Base-by-base conservation (phyloP, 1,140 invertebrate species). In the Drosophila littoralis region DNA sequence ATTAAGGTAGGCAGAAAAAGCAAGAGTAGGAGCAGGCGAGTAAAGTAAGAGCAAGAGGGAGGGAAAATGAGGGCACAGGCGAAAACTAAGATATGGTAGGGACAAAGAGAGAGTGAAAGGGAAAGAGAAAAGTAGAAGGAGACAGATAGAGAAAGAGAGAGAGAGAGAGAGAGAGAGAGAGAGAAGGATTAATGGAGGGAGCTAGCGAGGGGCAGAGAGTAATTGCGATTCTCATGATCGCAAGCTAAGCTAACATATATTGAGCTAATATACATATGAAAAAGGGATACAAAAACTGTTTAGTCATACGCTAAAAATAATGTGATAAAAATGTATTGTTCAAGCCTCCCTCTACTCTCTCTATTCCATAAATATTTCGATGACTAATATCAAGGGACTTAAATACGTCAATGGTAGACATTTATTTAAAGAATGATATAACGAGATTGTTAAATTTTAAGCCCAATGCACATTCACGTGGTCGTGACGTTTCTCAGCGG, bases 401-500 rank as follows among this genome's bases (percentile, higher is more conserved):
- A 28, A 28, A 28, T 28, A 4, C 22, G 22, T 28, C 22, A 28
- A 28, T 28, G 22, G 4, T n/a, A 42, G 12, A 42, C 7, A 42
- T 17, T 22, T 17, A 10, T 5, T 17, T 46, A 6, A 15, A 15
- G 32, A 52, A 13, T 10, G 6, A 28, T 36, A 35, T 9, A 15
- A 52, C 7, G n/a, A 35, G 7, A 52, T 36, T 55, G 9, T 38
- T 12, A 42, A 55, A 17, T 55, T 17, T 6, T 13, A 57, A 46
- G 9, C 6, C 9, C 9, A 17, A 46, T 13, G 28, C 28, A 35
- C 28, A 33, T 10, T 10, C 13, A n/a, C 63, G 40, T 57, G 43
- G 32, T n/a, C 1, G 33, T 48, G 12, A 8, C 22, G 59, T 61
- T 48, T 36, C 32, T 61, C 35, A 48, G 48, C n/a, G 3, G n/a